phyloP scores from a whole-genome alignment of 2,113 vertebrate species.

The Tetrao urogallus region DNA sequence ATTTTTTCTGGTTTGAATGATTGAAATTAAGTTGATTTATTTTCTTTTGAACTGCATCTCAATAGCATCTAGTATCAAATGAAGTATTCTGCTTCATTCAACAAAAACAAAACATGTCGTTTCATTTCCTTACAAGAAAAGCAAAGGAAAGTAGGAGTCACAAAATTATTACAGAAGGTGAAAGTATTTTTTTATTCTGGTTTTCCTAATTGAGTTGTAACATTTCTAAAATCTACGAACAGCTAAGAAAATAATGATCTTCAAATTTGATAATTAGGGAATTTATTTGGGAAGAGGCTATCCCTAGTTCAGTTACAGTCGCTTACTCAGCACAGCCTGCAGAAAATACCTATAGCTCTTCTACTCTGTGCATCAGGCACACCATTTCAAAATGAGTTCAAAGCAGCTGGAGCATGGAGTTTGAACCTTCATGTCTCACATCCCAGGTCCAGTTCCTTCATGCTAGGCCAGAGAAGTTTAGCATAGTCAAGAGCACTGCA shows the following conservation, averaged over 20 bases:
- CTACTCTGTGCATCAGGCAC: fast-evolving
- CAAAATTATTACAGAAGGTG: background rate
- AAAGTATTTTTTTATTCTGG: background rate
- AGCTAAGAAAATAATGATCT: background rate
- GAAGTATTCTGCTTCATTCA: background rate
- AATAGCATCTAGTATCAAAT: background rate
- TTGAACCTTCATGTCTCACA: background rate
- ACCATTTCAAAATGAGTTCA: background rate
- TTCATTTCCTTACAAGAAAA: conserved; percentile 1
- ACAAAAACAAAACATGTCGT: background rate
- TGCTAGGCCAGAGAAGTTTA: background rate
- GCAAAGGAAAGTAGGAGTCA: background rate
- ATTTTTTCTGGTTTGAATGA: background rate
- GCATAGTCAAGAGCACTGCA: background rate
- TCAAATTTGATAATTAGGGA: background rate
- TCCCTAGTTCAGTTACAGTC: background rate
- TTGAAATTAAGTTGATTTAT: background rate
- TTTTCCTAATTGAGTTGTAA: background rate
- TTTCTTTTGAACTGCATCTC: background rate
- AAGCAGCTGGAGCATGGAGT: background rate
- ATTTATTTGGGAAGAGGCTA: background rate
- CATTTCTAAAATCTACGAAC: background rate
- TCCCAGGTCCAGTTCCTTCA: background rate
- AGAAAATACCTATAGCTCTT: background rate
- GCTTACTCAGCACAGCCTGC: background rate